Percentiles rank a stretch among this genome's conserved stretches.
Conservation (phyloP, 2,797 vertebrate species). For the Hoplostethus mediterraneus region DNA sequence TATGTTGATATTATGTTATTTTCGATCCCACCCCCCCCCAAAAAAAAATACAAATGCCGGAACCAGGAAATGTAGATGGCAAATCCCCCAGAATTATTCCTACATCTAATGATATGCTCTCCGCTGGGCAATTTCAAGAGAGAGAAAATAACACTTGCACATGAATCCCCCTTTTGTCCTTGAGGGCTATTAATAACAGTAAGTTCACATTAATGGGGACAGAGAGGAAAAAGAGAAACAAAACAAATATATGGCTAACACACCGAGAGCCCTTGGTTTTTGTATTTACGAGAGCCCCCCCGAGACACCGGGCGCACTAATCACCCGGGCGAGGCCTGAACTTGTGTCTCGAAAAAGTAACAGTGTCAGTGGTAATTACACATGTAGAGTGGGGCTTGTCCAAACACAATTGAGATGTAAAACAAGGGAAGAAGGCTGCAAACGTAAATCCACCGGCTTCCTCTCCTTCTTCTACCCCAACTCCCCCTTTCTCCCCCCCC, state of each 20-base stretch:
- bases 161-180: conserved; percentile 76
- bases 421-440: conserved; percentile 69
- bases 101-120: conserved; percentile 80
- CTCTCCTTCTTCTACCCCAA: conserved; percentile 52
- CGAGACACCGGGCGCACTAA: conserved; percentile 79
- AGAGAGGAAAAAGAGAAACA: conserved; percentile 63
- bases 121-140: conserved; percentile 70
- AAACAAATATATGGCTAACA: conserved; percentile 80
- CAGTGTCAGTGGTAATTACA: conserved; percentile 84
- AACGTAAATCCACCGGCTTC: conserved; percentile 73
- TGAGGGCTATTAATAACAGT: conserved; percentile 81
- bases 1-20: conserved; percentile 68
- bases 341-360: conserved; percentile 78
- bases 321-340: conserved; percentile 71
- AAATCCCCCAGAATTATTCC: conserved; percentile 80
- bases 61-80: conserved; percentile 76
- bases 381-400: conserved; percentile 79
- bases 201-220: conserved; percentile 74
- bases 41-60: conserved; percentile 37
- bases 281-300: conserved; percentile 77
- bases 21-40: conserved; percentile 41
- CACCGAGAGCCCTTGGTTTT: conserved; percentile 61
- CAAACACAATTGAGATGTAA: conserved; percentile 85
- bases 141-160: conserved; percentile 74
- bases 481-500: conserved; percentile 24